Evolutionary conservation across 2,797 vertebrate species (phyloP).

Genomic region (Crenichthys baileyi): DNA sequence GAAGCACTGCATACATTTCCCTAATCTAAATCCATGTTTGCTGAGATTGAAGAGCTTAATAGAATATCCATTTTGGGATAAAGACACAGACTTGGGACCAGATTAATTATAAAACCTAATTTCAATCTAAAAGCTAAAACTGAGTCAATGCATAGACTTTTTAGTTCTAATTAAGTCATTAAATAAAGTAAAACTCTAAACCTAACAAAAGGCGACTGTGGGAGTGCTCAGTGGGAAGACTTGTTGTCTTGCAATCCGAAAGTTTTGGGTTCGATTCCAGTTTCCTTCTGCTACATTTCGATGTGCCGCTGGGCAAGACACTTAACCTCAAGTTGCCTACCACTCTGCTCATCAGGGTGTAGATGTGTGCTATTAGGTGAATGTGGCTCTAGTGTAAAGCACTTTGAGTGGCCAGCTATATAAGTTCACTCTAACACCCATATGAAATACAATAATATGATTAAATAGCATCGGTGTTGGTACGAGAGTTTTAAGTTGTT

Average conservation of each 20-base stretch:
- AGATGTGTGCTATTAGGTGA: no score
- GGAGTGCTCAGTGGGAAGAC: no score
- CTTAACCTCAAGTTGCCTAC: no score
- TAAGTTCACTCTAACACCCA: no score
- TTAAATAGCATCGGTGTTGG: slow-evolving; percentile 15
- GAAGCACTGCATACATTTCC: slow-evolving; percentile 28
- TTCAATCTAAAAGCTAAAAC: slow-evolving; percentile 35
- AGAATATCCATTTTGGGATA: slow-evolving; percentile 48
- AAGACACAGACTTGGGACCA: slow-evolving; percentile 38
- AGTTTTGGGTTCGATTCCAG: no score
- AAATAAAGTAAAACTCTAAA: slow-evolving; percentile 27
- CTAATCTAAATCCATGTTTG: slow-evolving; percentile 53
- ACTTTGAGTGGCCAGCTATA: no score
- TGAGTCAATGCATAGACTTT: slow-evolving; percentile 26
- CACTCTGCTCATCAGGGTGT: no score
- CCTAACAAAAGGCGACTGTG: background rate
- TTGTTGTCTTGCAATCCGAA: no score
- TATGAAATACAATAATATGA: slow-evolving; percentile 32
- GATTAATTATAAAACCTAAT: background rate
- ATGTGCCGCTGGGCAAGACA: no score
- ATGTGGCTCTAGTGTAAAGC: no score
- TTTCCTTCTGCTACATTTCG: no score
- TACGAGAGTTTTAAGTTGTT: background rate
- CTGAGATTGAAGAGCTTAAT: slow-evolving; percentile 49
- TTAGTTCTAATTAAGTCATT: slow-evolving; percentile 37